phyloP scores from a whole-genome alignment of 2,113 vertebrate species.

The Bos javanicus region DNA sequence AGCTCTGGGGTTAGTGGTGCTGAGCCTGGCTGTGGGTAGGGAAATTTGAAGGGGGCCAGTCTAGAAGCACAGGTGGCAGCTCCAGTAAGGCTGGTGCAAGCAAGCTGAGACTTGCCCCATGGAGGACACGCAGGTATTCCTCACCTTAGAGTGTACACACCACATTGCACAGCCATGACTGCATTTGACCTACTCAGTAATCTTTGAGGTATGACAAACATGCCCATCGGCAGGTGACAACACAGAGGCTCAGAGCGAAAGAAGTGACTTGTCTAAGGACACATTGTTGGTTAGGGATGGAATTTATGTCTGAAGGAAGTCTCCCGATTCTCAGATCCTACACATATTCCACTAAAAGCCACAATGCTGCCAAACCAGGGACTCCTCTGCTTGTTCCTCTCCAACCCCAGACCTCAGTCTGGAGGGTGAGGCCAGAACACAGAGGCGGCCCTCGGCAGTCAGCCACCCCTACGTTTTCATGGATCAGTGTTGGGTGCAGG shows the following conservation, averaged over 20 bases:
- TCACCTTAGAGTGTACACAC: background rate
- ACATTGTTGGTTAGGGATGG: background rate
- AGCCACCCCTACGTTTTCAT: background rate
- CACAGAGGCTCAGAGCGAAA: background rate
- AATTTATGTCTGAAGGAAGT: background rate
- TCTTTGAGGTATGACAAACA: background rate
- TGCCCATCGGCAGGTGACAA: background rate
- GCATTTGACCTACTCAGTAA: background rate
- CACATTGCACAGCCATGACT: no score
- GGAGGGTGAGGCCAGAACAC: accelerated
- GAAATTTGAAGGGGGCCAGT: background rate
- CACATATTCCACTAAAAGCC: background rate
- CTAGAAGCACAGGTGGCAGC: background rate
- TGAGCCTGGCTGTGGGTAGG: background rate
- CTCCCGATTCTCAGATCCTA: background rate
- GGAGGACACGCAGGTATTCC: background rate
- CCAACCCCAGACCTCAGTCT: background rate
- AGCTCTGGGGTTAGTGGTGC: background rate
- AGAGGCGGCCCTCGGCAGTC: background rate
- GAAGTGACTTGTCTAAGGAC: background rate
- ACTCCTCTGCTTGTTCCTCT: no score
- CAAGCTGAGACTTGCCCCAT: accelerated
- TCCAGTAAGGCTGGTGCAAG: background rate
- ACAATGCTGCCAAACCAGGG: background rate
- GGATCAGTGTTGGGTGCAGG: background rate